Base-by-base conservation (phyloP, 92 coral and sea anemone species). In the Plumapathes pennacea region DNA sequence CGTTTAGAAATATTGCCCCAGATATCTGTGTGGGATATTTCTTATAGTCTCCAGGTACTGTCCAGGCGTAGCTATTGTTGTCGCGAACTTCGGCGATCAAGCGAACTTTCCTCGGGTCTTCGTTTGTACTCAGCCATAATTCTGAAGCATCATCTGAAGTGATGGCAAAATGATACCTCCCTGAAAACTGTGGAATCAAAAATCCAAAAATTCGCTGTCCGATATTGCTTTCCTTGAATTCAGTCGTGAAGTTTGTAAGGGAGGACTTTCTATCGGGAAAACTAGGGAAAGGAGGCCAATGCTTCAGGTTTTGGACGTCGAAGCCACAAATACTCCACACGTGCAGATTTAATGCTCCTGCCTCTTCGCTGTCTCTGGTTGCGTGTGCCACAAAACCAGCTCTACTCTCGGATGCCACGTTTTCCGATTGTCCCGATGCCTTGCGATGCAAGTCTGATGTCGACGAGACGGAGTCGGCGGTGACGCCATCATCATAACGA, bases 61-160 rank as follows among this genome's bases (percentile, higher is more conserved):
- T 44, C 54, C 54, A 60, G 5, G 67, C 54, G 19, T 38, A 43
- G 11, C n/a, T 20, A 10, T 18, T 3, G 5, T 46, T 57, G 20
- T 57, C 48, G 20, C 18, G 30, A 24, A 64, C 71, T 1, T 43
- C 32, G 1, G 71, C 71, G 21, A 64, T 50, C 71, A 64, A 5
- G 12, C 27, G 8, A 22, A 46, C 29, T 5, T 25, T 19, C 8
- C 24, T 32, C 8, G 71, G 60, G 21, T 64, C 21, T 25, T 64
- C 71, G n/a, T 38, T 36, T 20, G 33, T 6, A 38, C 71, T 64
- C 13, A 64, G 11, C 71, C 71, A 64, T 2, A 64, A 25, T 24
- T 64, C 71, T 1, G 71, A 64, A 1, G 71, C 39, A 18, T 50
- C 71, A 33, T 50, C 48, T 9, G 71, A 64, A 12, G 60, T n/a